Evolutionary conservation across 2,113 vertebrate genomes (phyloP).

Genomic region (Muscicapa adusta): DNA sequence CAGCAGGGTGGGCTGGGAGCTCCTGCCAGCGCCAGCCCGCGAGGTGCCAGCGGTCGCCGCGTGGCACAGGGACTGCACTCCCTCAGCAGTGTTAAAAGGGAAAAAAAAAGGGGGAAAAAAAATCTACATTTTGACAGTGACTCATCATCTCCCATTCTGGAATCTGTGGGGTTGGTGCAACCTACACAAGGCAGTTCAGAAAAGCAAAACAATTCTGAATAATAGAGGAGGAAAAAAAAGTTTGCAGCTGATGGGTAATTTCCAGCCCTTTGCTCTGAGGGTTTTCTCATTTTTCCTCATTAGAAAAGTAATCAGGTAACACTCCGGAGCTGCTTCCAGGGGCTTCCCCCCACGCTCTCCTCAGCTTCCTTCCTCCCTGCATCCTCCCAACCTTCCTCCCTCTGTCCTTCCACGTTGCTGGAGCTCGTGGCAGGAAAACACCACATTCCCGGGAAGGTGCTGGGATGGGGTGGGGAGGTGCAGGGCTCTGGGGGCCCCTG

Average conservation of each 20-base stretch:
- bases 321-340: background rate
- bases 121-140: conserved; percentile 53
- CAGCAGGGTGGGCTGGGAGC: background rate
- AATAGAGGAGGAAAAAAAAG: conserved; percentile 29
- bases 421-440: background rate
- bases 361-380: background rate
- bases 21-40: background rate
- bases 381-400: background rate
- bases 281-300: conserved; percentile 5
- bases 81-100: background rate
- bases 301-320: background rate
- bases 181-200: conserved; percentile 66
- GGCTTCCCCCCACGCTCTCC: background rate
- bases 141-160: conserved; percentile 66
- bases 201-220: conserved; percentile 64
- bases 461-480: background rate
- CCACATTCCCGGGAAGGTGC: rapidly evolving
- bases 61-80: background rate
- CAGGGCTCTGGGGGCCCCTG: rapidly evolving
- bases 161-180: conserved; percentile 67
- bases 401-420: background rate
- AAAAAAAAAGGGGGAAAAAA: background rate
- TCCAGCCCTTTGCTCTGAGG: background rate
- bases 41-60: background rate
- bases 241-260: conserved; percentile 18